Evolutionary conservation across 2,888 invertebrate species (phyloP).

Genomic region (Pedicia rivosa): DNA sequence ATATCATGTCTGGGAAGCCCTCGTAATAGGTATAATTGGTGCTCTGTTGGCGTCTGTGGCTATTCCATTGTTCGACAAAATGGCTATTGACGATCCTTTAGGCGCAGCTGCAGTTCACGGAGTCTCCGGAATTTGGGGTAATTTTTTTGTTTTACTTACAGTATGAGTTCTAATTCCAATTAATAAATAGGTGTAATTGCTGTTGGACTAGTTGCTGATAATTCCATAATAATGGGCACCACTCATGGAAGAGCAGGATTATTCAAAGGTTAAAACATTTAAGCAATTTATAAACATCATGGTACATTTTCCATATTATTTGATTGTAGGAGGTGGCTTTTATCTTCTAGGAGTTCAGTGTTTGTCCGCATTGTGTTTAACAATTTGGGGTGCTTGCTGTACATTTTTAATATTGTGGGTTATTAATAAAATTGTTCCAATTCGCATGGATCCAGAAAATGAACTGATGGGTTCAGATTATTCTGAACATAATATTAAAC

Average conservation of each 20-base stretch:
- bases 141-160: too few species aligned
- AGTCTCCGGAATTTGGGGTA: constrained; percentile 54
- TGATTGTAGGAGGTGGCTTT: constrained; percentile 52
- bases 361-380: constrained; percentile 52
- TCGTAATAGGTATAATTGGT: constrained; percentile 68
- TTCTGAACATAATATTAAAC: constrained; percentile 69
- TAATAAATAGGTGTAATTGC: constrained; percentile 56
- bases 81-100: constrained; percentile 70
- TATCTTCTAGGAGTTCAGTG: constrained; percentile 72
- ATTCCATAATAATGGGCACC: constrained; percentile 64
- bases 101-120: constrained; percentile 85
- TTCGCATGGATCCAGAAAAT: constrained; percentile 72
- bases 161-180: too few species aligned
- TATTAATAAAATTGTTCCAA: constrained; percentile 60
- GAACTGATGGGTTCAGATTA: constrained; percentile 81
- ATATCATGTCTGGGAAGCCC: constrained; percentile 72
- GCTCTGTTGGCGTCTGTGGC: constrained; percentile 51
- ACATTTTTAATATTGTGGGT: constrained; percentile 62
- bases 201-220: constrained; percentile 77
- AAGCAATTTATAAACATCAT: too few species aligned
- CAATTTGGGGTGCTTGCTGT: constrained; percentile 54
- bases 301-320: too few species aligned
- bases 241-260: constrained; percentile 61
- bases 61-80: constrained; percentile 59
- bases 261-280: constrained; percentile 37